Base-by-base conservation (phyloP, 2,113 vertebrate genomes). In the Prolemur simus region DNA sequence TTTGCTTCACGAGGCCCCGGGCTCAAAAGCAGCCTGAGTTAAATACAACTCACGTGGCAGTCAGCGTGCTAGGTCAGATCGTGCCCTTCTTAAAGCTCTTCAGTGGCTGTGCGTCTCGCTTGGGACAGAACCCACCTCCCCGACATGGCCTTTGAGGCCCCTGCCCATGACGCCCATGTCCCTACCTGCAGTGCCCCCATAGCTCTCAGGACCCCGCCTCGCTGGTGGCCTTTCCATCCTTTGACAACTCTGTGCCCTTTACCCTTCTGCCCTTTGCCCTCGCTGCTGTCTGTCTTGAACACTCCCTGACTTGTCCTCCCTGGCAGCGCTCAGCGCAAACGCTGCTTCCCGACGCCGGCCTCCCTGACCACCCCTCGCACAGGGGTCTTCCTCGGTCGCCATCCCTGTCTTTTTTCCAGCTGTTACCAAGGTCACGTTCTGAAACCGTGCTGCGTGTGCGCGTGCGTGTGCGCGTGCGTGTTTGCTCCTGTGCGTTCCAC, bases 191-290 rank as follows among this genome's bases (percentile, higher is more conserved):
- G 15, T 15, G n/a, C 27, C 63, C 10, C 47, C 23, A 1, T 17
- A 1, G 5, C 8, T 34, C 1, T 0, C 29, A 8, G 3, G 4
- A 2, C 15, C 1, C n/a, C 3, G 0, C 32, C 32, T 2, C 74
- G 34, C 76, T 49, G 68, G 34, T 27, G 63, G 49, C 1, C 32
- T 15, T 20, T 45, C 68, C 1, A 0, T 21, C 15, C 14, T n/a
- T 8, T 21, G 21, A 60, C 34, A 42, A 54, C n/a, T 2, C 0
- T 49, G 23, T 0, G 0, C 7, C 15, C 60, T 63, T 45, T 42
- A 63, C 52, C 20, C 66, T 56, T 0, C 49, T 2, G 49, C 11
- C 71, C 66, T 89, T 34, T 23, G 34, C 34, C 27, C 42, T 4
- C 42, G 82, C 23, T 27, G n/a, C 17, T 29, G 17, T 82, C 45